phyloP scores from a whole-genome alignment of 1,140 invertebrate genomes.

The Drosophila watanabei region DNA sequence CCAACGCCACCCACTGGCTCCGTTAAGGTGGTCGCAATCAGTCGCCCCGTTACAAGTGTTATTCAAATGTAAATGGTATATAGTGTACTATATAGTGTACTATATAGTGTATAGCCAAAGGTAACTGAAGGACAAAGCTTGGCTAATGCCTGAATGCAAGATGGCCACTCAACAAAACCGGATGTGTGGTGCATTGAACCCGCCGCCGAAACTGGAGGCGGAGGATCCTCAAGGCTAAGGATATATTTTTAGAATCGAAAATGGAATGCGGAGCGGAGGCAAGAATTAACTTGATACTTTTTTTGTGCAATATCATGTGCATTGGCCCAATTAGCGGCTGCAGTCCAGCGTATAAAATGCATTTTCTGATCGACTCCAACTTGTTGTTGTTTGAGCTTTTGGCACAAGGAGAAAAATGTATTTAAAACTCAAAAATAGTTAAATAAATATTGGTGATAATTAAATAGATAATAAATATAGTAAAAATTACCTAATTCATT shows the following conservation, averaged over 20 bases:
- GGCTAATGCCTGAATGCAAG: slow-evolving; percentile 10
- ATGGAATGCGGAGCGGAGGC: slow-evolving; percentile 35
- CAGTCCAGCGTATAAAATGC: slow-evolving; percentile 53
- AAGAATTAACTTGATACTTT: slow-evolving; percentile 33
- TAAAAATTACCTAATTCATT: neutral
- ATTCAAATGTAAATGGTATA: slow-evolving; percentile 10
- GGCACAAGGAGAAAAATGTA: slow-evolving; percentile 8
- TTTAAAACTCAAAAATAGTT: neutral
- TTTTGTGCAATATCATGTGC: slow-evolving; percentile 30
- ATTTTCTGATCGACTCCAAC: slow-evolving; percentile 27
- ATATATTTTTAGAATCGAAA: slow-evolving; percentile 71
- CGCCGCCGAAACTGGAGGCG: neutral
- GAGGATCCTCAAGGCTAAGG: slow-evolving; percentile 61
- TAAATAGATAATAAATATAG: too few species aligned
- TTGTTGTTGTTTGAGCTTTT: slow-evolving; percentile 14
- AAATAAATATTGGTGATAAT: neutral
- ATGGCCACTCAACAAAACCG: slow-evolving; percentile 20
- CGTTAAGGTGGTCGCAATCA: slow-evolving; percentile 1
- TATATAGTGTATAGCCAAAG: neutral
- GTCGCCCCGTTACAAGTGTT: slow-evolving; percentile 13
- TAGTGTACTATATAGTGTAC: neutral
- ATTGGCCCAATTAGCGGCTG: slow-evolving; percentile 72
- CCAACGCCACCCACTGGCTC: slow-evolving; percentile 36
- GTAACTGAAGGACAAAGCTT: slow-evolving; percentile 23
- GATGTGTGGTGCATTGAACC: slow-evolving; percentile 52